Evolutionary conservation across 2,888 invertebrate genomes (phyloP).

Genomic region (Serrognathus titanus): DNA sequence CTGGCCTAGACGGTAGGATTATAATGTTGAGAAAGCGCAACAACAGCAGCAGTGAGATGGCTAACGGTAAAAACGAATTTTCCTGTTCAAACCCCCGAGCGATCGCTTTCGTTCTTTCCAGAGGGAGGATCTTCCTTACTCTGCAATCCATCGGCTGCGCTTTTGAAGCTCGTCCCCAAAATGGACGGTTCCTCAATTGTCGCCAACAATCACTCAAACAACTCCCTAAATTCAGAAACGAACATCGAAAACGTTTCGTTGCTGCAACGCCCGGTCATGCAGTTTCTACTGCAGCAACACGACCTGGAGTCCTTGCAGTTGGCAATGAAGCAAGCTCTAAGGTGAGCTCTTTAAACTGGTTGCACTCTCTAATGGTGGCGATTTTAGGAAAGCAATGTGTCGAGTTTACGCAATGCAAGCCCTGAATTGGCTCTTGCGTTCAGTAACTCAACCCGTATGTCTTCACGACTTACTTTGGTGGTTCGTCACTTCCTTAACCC

Average conservation of each 20-base stretch:
- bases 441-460: slow-evolving; percentile 85
- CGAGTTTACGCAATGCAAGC: slow-evolving; percentile 90
- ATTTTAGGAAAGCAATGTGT: slow-evolving; percentile 65
- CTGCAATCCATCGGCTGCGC: slow-evolving; percentile 84
- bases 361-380: slow-evolving; percentile 64
- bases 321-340: slow-evolving; percentile 84
- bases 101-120: slow-evolving; percentile 32
- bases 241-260: slow-evolving; percentile 52
- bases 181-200: slow-evolving; percentile 57
- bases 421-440: slow-evolving; percentile 90
- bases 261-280: slow-evolving; percentile 79
- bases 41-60: slow-evolving; percentile 67
- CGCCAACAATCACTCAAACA: slow-evolving; percentile 43
- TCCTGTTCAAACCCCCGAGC: not conserved
- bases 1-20: slow-evolving; percentile 56
- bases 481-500: slow-evolving; percentile 83
- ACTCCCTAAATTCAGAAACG: slow-evolving; percentile 36
- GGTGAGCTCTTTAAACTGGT: slow-evolving; percentile 57
- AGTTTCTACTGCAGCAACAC: slow-evolving; percentile 81
- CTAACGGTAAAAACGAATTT: slow-evolving; percentile 42
- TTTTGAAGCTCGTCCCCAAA: slow-evolving; percentile 74
- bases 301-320: slow-evolving; percentile 79
- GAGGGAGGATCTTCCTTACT: slow-evolving; percentile 77
- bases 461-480: slow-evolving; percentile 96
- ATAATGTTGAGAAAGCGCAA: slow-evolving; percentile 64